phyloP scores from a whole-genome alignment of 2,888 invertebrate genomes.

The Drosophila subsilvestris region DNA sequence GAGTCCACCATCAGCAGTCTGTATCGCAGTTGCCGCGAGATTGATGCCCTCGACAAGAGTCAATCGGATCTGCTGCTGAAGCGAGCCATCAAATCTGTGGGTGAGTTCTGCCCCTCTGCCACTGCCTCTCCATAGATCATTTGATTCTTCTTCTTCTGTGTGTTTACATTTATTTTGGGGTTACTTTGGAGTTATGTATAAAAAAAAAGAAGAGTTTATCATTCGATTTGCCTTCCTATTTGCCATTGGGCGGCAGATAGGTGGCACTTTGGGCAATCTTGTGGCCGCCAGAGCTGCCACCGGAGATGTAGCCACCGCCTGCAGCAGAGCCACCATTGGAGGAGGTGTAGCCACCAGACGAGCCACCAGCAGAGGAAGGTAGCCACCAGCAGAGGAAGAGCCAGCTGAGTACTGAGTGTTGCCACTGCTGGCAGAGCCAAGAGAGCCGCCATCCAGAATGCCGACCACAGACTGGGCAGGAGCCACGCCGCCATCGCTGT shows the following conservation, averaged over 20 bases:
- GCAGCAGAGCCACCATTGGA: conserved; percentile 11
- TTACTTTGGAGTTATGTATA: not conserved
- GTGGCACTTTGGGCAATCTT: conserved; percentile 57
- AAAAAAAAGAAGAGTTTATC: conserved; percentile 23
- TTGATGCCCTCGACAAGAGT: conserved; percentile 82
- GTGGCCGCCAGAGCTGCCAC: conserved; percentile 36
- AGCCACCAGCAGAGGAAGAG: conserved; percentile 10
- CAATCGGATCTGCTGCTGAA: conserved; percentile 81
- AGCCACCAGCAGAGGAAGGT: conserved; percentile 11
- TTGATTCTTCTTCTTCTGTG: conserved; percentile 4
- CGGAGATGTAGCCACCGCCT: conserved; percentile 12
- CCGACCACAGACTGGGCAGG: conserved; percentile 82
- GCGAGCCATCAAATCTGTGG: conserved; percentile 81
- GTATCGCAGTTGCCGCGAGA: conserved; percentile 82
- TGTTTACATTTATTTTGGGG: not conserved
- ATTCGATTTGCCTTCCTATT: conserved; percentile 37
- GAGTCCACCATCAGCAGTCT: conserved; percentile 83
- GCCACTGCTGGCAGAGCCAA: conserved; percentile 39
- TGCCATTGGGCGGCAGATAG: conserved; percentile 65
- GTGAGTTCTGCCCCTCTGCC: conserved; percentile 65
- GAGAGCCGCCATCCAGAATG: conserved; percentile 65
- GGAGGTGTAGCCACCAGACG: conserved; percentile 19
- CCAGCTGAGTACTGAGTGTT: conserved; percentile 17
- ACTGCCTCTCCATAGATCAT: not conserved
- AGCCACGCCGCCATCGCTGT: conserved; percentile 81